Evolutionary conservation across 2,888 invertebrate genomes (phyloP).

Genomic region (Amorpha juglandis): DNA sequence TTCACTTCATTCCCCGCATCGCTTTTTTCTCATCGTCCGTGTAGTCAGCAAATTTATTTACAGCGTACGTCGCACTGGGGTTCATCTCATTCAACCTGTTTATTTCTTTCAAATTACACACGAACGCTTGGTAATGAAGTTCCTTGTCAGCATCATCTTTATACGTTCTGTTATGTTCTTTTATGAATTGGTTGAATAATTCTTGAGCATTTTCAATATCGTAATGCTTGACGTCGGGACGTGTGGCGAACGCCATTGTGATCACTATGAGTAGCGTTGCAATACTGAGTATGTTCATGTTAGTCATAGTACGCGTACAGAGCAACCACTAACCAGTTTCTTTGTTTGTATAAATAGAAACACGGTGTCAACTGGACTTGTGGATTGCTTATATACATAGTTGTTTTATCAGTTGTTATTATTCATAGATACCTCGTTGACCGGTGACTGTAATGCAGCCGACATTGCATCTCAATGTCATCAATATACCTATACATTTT

Average conservation of each 20-base stretch:
- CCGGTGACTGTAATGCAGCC: background rate
- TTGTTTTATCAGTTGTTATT: conserved; percentile 7
- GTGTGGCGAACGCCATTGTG: conserved; percentile 38
- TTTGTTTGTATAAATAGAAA: conserved; percentile 7
- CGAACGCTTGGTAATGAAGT: conserved; percentile 50
- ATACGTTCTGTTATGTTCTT: conserved; percentile 49
- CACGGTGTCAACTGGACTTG: background rate
- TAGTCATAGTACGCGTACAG: background rate
- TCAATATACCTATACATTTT: too few species aligned
- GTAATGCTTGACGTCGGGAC: conserved; percentile 35
- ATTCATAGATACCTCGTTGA: background rate
- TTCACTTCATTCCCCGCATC: conserved; percentile 36
- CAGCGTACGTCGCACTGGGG: conserved; percentile 42
- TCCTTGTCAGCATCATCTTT: conserved; percentile 51
- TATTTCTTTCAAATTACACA: conserved; percentile 43
- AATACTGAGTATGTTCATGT: conserved; percentile 29
- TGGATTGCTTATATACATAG: conserved; percentile 5
- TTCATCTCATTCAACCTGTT: conserved; percentile 43
- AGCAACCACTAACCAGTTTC: background rate
- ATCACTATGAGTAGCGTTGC: conserved; percentile 34
- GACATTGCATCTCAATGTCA: conserved; percentile 7
- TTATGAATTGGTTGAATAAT: conserved; percentile 51
- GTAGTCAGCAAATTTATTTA: conserved; percentile 57
- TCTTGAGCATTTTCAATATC: conserved; percentile 44
- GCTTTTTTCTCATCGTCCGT: conserved; percentile 44